phyloP scores from a whole-genome alignment of 2,797 vertebrate genomes.

The Myripristis jacobus region DNA sequence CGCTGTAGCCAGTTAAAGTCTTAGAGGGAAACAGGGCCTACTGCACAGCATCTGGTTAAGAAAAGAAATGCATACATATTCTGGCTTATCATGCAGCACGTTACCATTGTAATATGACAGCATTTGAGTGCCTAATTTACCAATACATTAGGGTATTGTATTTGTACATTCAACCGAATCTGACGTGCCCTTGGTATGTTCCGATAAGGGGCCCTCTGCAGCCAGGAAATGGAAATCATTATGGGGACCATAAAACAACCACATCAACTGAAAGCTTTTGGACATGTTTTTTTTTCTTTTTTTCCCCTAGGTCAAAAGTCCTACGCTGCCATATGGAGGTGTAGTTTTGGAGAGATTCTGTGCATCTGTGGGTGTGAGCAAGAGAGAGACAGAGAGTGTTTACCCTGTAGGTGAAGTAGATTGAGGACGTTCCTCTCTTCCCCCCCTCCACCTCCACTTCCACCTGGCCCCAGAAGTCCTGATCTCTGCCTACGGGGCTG shows the following conservation, averaged over 20 bases:
- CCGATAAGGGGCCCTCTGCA: conserved; percentile 43
- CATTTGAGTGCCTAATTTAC: conserved; percentile 34
- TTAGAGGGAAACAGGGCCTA: conserved; percentile 52
- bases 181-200: conserved; percentile 42
- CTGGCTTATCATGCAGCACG: conserved; percentile 34
- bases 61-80: conserved; percentile 43
- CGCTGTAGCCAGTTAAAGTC: conserved; percentile 63
- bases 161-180: conserved; percentile 40
- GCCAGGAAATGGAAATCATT: conserved; percentile 49
- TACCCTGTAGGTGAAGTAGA: conserved; percentile 90
- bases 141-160: conserved; percentile 23
- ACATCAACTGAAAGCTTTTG: conserved; percentile 46
- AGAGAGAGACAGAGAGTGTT: conserved; percentile 37
- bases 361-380: background rate
- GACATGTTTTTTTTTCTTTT: background rate
- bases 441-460: conserved; percentile 86
- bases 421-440: conserved; percentile 86
- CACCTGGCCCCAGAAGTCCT: conserved; percentile 66
- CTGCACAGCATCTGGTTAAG: conserved; percentile 55
- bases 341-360: background rate
- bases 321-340: background rate
- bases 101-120: conserved; percentile 43
- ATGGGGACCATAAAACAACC: conserved; percentile 39
- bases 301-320: conserved; percentile 19
- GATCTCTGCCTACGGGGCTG: conserved; percentile 50